Evolutionary conservation across 2,888 invertebrate genomes (phyloP).

Genomic region (Heliothis peltigera): DNA sequence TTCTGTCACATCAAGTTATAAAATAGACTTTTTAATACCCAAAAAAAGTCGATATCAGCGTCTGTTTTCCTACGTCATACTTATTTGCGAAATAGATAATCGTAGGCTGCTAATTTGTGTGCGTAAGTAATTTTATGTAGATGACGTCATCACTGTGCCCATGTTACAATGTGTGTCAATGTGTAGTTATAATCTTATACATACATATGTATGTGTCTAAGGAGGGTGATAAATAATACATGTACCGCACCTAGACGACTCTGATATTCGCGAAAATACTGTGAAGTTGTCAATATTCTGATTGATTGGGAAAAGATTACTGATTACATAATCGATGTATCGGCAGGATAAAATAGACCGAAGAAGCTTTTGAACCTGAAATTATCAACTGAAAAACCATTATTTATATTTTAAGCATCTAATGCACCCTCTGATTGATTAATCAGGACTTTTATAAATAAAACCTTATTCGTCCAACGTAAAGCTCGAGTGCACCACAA

Average conservation of each 20-base stretch:
- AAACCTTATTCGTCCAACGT: slow-evolving; percentile 14
- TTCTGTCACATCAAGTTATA: background rate
- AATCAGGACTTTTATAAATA: slow-evolving; percentile 11
- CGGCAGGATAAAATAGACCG: slow-evolving; percentile 8
- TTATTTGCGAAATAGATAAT: slow-evolving; percentile 56
- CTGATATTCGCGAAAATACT: slow-evolving; percentile 7
- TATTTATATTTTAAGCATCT: slow-evolving; percentile 1
- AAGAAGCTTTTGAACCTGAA: slow-evolving; percentile 5
- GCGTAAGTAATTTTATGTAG: slow-evolving; percentile 30
- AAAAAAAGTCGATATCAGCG: background rate
- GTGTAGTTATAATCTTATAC: slow-evolving; percentile 34
- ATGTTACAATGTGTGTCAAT: slow-evolving; percentile 44
- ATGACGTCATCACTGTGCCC: slow-evolving; percentile 47
- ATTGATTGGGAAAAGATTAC: slow-evolving; percentile 22
- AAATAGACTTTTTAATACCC: background rate
- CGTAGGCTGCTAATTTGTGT: slow-evolving; percentile 18
- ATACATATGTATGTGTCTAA: slow-evolving; percentile 35
- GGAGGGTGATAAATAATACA: slow-evolving; percentile 28
- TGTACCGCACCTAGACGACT: slow-evolving; percentile 34
- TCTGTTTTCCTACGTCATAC: slow-evolving; percentile 47
- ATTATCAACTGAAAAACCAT: slow-evolving; percentile 1
- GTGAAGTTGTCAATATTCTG: slow-evolving; percentile 21
- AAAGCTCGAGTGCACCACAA: slow-evolving; percentile 16
- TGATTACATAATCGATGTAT: slow-evolving; percentile 26
- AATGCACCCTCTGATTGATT: background rate